Conservation (phyloP, 2,113 vertebrate genomes). For the Dascyllus trimaculatus region DNA sequence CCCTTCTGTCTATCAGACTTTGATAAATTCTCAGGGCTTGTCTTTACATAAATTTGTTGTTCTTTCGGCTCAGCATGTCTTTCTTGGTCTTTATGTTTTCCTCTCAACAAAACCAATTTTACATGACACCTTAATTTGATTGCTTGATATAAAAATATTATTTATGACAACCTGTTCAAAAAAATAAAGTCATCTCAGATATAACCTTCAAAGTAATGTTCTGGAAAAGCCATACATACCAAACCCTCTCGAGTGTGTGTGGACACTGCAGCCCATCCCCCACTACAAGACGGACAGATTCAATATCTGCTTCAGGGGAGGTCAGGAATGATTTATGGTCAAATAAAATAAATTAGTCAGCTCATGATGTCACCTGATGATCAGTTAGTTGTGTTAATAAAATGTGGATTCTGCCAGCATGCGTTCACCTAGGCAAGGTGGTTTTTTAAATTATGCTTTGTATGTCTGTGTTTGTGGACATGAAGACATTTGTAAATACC, state of each 20-base stretch:
- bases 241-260: neutral
- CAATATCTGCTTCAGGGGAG: constrained; percentile 85
- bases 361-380: constrained; percentile 90
- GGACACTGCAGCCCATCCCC: constrained; percentile 18
- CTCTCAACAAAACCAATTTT: too few species aligned
- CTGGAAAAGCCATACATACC: neutral
- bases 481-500: too few species aligned
- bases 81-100: too few species aligned
- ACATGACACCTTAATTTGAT: too few species aligned
- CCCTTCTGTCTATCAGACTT: too few species aligned
- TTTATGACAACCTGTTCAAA: too few species aligned
- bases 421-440: neutral
- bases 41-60: too few species aligned
- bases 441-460: neutral
- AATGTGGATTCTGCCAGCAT: constrained; percentile 76
- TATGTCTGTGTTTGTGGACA: neutral
- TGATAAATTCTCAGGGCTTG: too few species aligned
- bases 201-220: too few species aligned
- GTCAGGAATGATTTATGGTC: constrained; percentile 93
- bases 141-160: too few species aligned
- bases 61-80: too few species aligned
- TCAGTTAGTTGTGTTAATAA: constrained; percentile 92
- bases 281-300: constrained; percentile 78
- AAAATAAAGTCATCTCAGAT: too few species aligned
- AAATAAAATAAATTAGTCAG: constrained; percentile 92